Evolutionary conservation across 2,797 vertebrate species (phyloP).

Genomic region (Crocodylus rhombifer): DNA sequence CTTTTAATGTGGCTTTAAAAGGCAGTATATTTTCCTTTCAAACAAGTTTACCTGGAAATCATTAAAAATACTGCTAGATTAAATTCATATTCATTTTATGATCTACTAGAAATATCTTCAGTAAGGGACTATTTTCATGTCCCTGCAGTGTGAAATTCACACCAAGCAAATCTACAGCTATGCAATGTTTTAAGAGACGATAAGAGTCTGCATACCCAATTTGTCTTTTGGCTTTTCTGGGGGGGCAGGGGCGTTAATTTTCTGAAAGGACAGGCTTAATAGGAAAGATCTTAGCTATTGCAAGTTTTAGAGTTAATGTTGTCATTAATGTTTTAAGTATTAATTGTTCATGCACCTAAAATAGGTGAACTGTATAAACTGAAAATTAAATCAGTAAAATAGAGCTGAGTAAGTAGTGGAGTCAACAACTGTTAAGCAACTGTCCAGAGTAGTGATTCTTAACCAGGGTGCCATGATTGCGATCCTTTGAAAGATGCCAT

Average conservation of each 20-base stretch:
- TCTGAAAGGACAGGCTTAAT: neutral
- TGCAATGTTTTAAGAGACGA: slow-evolving; percentile 19
- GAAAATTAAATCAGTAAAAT: slow-evolving; percentile 19
- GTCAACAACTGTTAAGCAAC: neutral
- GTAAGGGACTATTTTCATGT: slow-evolving; percentile 36
- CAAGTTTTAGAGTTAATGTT: neutral
- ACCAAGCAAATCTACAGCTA: slow-evolving; percentile 25
- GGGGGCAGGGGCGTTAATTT: too few species aligned
- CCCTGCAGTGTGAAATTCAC: slow-evolving; percentile 31
- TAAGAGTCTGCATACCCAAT: neutral
- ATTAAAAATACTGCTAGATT: slow-evolving; percentile 23
- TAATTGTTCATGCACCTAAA: neutral
- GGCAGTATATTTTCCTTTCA: neutral
- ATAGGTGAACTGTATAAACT: neutral
- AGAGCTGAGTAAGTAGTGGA: neutral
- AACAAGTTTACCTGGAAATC: slow-evolving; percentile 29
- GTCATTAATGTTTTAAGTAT: neutral
- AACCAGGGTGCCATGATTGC: too few species aligned
- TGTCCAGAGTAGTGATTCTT: too few species aligned
- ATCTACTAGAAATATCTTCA: slow-evolving; percentile 16
- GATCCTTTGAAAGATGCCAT: too few species aligned
- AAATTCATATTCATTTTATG: slow-evolving; percentile 38
- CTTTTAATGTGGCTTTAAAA: slow-evolving; percentile 45
- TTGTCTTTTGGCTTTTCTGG: neutral
- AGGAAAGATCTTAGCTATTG: neutral